Evolutionary conservation across 35 echinoderm and acorn worm species (phyloP).

Genomic region (Ophiothrix spiculata): DNA sequence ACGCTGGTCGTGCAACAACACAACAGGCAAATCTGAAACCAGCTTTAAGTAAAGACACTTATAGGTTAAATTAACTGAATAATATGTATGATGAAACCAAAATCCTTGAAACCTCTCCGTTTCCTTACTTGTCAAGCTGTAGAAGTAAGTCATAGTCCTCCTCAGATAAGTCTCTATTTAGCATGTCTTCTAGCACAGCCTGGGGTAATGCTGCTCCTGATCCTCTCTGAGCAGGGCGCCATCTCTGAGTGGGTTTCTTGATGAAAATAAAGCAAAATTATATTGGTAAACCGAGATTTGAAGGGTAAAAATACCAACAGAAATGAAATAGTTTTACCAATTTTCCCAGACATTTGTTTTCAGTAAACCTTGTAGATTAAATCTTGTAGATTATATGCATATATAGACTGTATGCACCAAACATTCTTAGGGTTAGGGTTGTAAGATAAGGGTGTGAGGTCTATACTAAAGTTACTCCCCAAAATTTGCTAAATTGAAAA

Average conservation of each 20-base stretch:
- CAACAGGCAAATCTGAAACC: neutral
- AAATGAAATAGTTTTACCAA: neutral
- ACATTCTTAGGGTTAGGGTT: too few species aligned
- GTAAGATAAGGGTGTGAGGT: too few species aligned
- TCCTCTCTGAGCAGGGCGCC: conserved; percentile 83
- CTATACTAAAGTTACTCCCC: too few species aligned
- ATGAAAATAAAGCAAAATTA: neutral
- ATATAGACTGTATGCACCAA: too few species aligned
- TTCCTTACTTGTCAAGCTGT: conserved; percentile 85
- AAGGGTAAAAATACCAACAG: neutral
- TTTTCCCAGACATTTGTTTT: too few species aligned
- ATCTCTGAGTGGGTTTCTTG: conserved; percentile 93
- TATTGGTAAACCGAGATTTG: neutral
- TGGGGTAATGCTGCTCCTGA: conserved; percentile 65
- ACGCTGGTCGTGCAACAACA: neutral
- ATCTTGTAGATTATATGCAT: too few species aligned
- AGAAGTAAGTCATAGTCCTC: conserved; percentile 92
- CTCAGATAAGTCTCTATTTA: conserved; percentile 81
- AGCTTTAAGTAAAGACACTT: neutral
- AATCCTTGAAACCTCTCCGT: neutral
- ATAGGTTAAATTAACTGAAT: neutral
- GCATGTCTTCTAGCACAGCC: conserved; percentile 72
- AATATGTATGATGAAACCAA: neutral
- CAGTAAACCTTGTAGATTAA: too few species aligned
- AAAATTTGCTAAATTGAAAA: too few species aligned